Evolutionary conservation across 30 jellyfish, hydroid and myxozoan species (phyloP), one percentile per base, ranked within the genome.

Genomic region (Turritopsis rubra): DNA sequence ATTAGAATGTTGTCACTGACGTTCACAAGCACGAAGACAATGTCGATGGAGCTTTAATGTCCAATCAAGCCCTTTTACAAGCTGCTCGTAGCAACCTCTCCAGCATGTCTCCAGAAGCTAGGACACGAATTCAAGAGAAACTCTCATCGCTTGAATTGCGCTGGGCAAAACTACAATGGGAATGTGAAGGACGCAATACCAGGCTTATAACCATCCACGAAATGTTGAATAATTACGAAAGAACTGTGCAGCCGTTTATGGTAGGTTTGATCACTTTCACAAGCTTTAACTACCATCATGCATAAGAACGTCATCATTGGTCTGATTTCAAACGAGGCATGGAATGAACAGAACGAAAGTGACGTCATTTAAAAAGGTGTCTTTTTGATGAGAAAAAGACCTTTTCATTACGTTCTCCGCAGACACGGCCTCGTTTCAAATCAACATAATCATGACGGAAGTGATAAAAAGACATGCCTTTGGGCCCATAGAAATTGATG

Each of bases 91-190:
- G 31, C 28, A 68, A 68, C 30, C 30, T 68, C 28, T 74, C 89
- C 25, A 52, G 13, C 18, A 25, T 72, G 79, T 72, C 89, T 17
- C 24, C 85, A 79, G 95, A 88, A 24, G 75, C 85, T 72, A 93
- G 98, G 20, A 68, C 75, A 60, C 76, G 79, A 28, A 92, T 93
- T 72, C 95, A 93, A 54, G 86, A 88, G 53, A 88, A 88, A 41
- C 75, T 93, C 85, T 75, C 97, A 52, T 86, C 98, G 29, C 79
- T 93, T 75, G 97, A 93, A 75, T 30, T 93, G 66, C 94, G 95
- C 30, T 93, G 98, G 98, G 95, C 97, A 29, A 93, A 93, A 72
- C 88, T 93, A 85, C 98, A 93, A 71, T 88, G 97, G 77, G 98
- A 93, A 70, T 93, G 98, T 88, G 98, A 93, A 53, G 93, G 95